Base-by-base conservation (phyloP, 2,113 vertebrate species). In the Sakesphorus luctuosus region DNA sequence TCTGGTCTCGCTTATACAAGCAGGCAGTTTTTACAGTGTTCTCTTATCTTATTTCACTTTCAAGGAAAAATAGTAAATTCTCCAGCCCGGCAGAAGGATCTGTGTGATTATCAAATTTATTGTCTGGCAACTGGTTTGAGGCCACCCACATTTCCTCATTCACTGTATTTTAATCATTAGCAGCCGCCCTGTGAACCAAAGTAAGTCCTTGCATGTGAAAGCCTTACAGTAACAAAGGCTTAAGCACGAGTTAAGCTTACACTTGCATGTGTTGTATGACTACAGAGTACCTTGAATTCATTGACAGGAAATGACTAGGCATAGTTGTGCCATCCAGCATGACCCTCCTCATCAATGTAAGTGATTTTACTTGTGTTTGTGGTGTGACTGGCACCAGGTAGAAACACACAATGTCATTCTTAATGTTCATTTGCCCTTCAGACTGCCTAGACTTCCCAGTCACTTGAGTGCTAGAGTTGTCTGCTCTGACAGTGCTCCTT, bases 91-190 rank as follows among this genome's bases (percentile, higher is more conserved):
- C 69, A 67, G 4, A 13, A 35, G 78, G 44, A 44, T 80, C 35
- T 65, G 2, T 78, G 33, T 3, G 33, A 82, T 87, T 69, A 79
- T 56, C 36, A 86, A 75, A 66, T 80, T 35, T 56, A 44, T 90
- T 80, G 74, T 83, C 46, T 88, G 63, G n/a, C n/a, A 87, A 3
- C 38, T 75, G 26, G 13, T 84, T 82, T 68, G 58, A 13, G 52
- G 56, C 81, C 62, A 53, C 58, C 49, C 71, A 66, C 53, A 7
- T 88, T 87, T 83, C 74, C 89, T 67, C 36, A 59, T 83, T 93
- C 36, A 20, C 50, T 90, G 3, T 93, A 25, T 56, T 91, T 84
- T 82, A 87, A 40, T 82, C 56, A 16, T 84, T 49, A 88, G 12
- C 43, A 77, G 67, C 44, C 85, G 66, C 15, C 7, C 17, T 20